Conservation (phyloP, 2,113 vertebrate species). For the Saguinus imperator region DNA sequence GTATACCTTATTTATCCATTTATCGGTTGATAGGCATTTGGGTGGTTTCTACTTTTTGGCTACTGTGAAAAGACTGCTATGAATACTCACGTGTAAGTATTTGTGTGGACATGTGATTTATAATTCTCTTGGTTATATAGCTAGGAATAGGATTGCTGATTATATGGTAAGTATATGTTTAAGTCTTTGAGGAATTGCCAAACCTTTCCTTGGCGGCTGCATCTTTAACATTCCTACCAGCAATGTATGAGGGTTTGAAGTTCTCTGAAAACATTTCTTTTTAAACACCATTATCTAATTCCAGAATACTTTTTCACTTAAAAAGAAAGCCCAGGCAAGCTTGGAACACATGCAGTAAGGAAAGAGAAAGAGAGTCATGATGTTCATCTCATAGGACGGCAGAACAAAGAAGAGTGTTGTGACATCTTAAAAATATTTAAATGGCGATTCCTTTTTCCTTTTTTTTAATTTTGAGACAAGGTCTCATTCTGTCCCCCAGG, state of each 20-base stretch:
- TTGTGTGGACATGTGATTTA: neutral
- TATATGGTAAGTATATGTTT: neutral
- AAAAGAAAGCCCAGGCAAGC: too few species aligned
- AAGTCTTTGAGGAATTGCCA: neutral
- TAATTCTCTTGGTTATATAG: neutral
- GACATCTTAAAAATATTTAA: constrained; percentile 22
- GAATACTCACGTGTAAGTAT: neutral
- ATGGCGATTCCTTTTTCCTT: constrained; percentile 48
- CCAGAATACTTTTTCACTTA: too few species aligned
- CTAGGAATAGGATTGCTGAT: neutral
- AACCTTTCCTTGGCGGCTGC: neutral
- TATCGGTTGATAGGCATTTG: neutral
- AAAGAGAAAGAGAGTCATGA: constrained; percentile 31
- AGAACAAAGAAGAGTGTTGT: constrained; percentile 58
- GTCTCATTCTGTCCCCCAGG: too few species aligned
- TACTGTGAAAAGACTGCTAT: neutral
- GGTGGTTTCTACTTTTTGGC: neutral
- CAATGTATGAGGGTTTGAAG: neutral
- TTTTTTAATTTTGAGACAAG: too few species aligned
- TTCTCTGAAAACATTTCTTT: neutral
- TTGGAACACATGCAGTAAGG: neutral
- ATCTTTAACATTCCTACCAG: neutral
- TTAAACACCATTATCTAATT: neutral
- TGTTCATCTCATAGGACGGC: constrained; percentile 48
- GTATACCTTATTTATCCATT: neutral